Evolutionary conservation across 2,113 vertebrate genomes (phyloP), one percentile per base, ranked within the genome.

Genomic region (Procavia capensis): DNA sequence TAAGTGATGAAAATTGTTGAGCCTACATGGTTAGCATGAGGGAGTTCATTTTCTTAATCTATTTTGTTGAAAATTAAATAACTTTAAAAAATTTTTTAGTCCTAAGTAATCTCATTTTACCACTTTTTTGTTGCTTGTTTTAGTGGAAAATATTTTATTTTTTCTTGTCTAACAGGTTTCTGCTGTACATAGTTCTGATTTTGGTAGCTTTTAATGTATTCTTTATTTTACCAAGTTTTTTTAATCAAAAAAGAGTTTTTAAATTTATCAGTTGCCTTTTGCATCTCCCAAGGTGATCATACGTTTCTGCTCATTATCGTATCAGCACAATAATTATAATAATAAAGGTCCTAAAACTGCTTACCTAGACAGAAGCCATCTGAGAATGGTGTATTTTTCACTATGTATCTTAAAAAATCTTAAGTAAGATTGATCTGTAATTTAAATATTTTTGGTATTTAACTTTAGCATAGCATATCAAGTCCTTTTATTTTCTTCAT

Each of bases 211-310:
- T 59, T 22, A 59, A 59, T 59, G 57, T 59, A 59, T 70, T 68
- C 14, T 85, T 94, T n/a, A 70, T 86, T 89, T 93, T 83, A 86
- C 41, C 47, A 82, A 75, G 50, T 59, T 96, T 91, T 91, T 95
- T 54, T 68, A 85, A 66, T 61, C 5, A 45, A 43, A 79, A 80
- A 76, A 70, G 14, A 1, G 70, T 57, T 91, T 90, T 95, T 57
- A 95, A 88, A 90, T 91, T 91, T 91, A n/a, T 81, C 57, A 84
- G 13, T 74, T 34, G 5, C 43, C 24, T 61, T 95, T 96, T 91
- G 41, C 24, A 75, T 66, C 43, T 59, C 29, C n/a, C 70, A 66
- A 79, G 36, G 84, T 92, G 34, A 80, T 88, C 17, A 8, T 72
- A 41, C 25, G 19, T 96, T 91, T 85, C 85, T 59, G 89, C 63